Base-by-base conservation (phyloP, 1,140 invertebrate genomes). In the Pectinophora gossypiella region DNA sequence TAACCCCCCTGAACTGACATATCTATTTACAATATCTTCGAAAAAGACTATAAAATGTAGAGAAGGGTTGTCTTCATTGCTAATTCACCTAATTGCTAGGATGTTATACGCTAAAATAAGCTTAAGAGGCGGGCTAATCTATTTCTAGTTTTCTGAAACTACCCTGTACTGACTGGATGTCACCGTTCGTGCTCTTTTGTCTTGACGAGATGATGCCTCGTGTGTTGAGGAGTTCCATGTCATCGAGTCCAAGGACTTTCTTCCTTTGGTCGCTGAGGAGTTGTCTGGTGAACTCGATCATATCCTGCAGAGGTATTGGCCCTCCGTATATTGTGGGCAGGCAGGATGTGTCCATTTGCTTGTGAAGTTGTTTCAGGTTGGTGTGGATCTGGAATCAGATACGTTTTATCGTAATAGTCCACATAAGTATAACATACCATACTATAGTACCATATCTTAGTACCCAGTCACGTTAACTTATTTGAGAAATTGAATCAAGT, bases 321-420 rank as follows among this genome's bases (percentile, higher is more conserved):
- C 95, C 95, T 1, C 95, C 95, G 71, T 94, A 94, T 65, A 94
- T 92, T 22, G 91, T 90, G 0, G 95, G 95, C 19, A 96, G 77
- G 56, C 94, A 94, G 40, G 90, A 89, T 0, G 89, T 69, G 55
- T 93, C 90, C 6, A 95, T 83, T 5, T 84, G 66, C 57, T 91
- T 89, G 47, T 91, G 89, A 20, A 95, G 68, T 4, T 91, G 90
- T n/a, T 91, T 87, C 5, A 92, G 61, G 49, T 83, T 92, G 58
- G 89, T 88, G 65, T 95, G 92, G 16, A 94, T 79, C 90, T 93
- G 78, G 22, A 72, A 69, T 32, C 12, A 32, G 13, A 35, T n/a
- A n/a, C n/a, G n/a, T 12, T n/a, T n/a, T n/a, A n/a, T n/a, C n/a
- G n/a, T n/a, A n/a, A n/a, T n/a, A n/a, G n/a, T n/a, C n/a, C n/a